Base-by-base conservation (phyloP, 2,888 invertebrate genomes). In the Trypoxylon attenuatum region DNA sequence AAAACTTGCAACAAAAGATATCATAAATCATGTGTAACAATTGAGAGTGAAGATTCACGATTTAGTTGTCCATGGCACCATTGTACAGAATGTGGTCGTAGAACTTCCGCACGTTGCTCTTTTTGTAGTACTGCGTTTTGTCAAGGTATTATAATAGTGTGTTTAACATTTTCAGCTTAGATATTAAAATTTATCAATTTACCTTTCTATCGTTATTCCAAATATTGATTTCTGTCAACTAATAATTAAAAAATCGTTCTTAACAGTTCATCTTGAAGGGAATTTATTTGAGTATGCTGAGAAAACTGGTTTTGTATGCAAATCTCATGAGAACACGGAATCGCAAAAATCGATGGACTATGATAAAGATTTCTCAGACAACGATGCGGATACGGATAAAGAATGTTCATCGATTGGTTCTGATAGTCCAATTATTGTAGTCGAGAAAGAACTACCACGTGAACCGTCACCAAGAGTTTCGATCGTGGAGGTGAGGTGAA, bases 41-140 rank as follows among this genome's bases (percentile, higher is more conserved):
- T 80, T 2, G 76, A 79, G 29, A 78, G 80, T 16, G 21, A 54
- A 0, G 81, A 81, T 19, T 64, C 66, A 2, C 81, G 78, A 52
- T 84, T 85, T 23, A 81, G 75, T 58, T 86, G 86, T 51, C 85
- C 84, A 19, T 84, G 84, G 85, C 86, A 86, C 72, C 79, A 72
- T 58, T 86, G 86, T 21, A 65, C 73, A 10, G 78, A 80, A 50
- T 86, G 86, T 47, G 74, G 76, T 41, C 79, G 80, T 51, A 79
- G 83, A 69, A 85, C 84, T 25, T 64, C 77, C 0, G 70, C 78
- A 2, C 82, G 81, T 13, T 86, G 86, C 59, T 78, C 69, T n/a
- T 81, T 79, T 25, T 86, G 86, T 50, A 82, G 82, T 22, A 76
- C 73, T 55, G 86, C 86, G n/a, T 85, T 81, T 52, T 86, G 86